These are phyloP conservation scores for Drosophila cracens DNA, from an alignment of 2,888 invertebrate species.

Conservation along the genomic window DNA sequence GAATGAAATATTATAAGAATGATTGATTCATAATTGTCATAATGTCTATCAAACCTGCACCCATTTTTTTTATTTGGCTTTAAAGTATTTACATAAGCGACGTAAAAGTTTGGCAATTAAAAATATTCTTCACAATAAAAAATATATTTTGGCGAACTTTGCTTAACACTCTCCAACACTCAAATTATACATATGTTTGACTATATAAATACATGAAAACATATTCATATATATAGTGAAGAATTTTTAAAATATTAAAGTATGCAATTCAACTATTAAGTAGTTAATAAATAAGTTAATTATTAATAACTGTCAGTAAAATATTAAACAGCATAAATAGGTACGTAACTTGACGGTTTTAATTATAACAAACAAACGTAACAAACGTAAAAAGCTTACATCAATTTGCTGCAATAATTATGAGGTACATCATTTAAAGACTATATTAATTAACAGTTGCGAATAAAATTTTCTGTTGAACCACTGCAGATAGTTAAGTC, in stretches of 20 bases:
- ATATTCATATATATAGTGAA: background rate
- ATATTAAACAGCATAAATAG: background rate
- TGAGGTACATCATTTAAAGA: background rate
- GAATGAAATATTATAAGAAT: background rate
- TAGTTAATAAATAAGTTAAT: no score
- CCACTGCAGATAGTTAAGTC: background rate
- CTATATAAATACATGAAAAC: background rate
- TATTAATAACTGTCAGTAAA: background rate
- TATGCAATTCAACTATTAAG: no score
- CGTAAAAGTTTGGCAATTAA: background rate
- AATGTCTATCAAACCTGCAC: background rate
- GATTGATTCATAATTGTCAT: background rate
- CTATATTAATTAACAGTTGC: no score
- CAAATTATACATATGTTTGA: background rate
- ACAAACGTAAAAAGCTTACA: background rate
- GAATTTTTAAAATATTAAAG: rapidly evolving
- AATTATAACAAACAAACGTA: background rate
- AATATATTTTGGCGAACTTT: background rate
- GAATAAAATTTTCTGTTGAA: background rate
- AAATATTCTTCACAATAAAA: background rate
- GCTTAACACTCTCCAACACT: background rate
- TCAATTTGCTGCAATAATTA: background rate
- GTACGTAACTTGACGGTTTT: no score
- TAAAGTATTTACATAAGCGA: background rate
- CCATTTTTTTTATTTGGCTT: background rate